phyloP scores from a whole-genome alignment of 2,797 vertebrate species.

The Acanthopagrus latus region DNA sequence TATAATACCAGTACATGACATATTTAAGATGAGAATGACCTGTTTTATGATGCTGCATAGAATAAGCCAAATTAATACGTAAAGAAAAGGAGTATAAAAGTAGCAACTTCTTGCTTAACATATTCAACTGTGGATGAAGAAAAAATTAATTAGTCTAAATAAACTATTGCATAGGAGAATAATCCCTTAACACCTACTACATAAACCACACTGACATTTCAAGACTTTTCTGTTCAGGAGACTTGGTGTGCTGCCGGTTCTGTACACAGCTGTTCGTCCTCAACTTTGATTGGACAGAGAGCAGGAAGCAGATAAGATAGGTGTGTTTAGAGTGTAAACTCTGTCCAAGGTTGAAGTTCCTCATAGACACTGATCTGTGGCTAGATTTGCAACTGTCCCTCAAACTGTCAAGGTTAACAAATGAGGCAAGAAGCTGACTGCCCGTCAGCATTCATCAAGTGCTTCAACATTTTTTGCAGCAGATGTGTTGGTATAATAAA shows the following conservation, averaged over 20 bases:
- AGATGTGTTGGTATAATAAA: neutral
- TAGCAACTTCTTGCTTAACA: neutral
- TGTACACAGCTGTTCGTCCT: conserved; percentile 13
- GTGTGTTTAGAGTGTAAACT: conserved; percentile 69
- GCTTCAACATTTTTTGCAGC: neutral
- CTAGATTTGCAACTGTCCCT: conserved; percentile 37
- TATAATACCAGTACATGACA: neutral
- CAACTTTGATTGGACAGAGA: conserved; percentile 46
- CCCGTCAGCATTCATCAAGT: neutral
- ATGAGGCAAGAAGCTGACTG: conserved; percentile 13
- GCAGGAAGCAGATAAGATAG: conserved; percentile 60
- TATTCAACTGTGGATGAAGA: neutral
- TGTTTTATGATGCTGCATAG: neutral
- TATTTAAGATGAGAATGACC: neutral
- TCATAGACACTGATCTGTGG: conserved; percentile 44
- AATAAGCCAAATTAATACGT: neutral
- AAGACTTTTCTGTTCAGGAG: conserved; percentile 1
- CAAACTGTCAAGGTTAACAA: conserved; percentile 35
- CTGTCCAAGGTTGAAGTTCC: conserved; percentile 51
- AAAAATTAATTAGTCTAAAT: neutral
- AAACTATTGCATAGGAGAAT: neutral
- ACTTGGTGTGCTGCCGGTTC: conserved; percentile 1
- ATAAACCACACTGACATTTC: neutral
- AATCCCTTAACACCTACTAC: neutral
- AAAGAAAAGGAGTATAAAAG: neutral